Evolutionary conservation across 2,888 invertebrate species (phyloP).

Genomic region (Gortyna flavago): DNA sequence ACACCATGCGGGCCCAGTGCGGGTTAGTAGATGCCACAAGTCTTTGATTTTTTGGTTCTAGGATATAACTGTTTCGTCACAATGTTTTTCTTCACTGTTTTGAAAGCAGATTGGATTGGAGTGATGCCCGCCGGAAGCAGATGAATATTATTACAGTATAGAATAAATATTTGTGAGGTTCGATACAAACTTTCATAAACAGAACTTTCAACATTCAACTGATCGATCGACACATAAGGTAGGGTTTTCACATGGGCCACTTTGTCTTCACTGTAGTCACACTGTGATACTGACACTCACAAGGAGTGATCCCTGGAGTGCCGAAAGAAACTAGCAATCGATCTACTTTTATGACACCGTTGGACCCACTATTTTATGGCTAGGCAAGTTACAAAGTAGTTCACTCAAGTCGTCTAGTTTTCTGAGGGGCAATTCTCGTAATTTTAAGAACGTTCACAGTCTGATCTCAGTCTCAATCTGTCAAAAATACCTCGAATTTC

Average conservation of each 20-base stretch:
- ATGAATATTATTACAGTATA: too few relatives aligned
- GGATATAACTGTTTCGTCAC: not conserved
- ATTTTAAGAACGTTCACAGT: too few relatives aligned
- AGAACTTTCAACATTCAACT: not conserved
- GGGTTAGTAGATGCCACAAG: not conserved
- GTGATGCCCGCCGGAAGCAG: not conserved
- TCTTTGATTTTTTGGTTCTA: not conserved
- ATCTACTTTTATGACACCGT: constrained; percentile 50
- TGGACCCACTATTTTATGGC: constrained; percentile 34
- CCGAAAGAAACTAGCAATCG: constrained; percentile 42
- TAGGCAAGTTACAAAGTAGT: constrained; percentile 28
- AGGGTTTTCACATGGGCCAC: not conserved
- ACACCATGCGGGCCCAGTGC: not conserved
- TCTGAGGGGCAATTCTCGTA: too few relatives aligned
- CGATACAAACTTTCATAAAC: not conserved
- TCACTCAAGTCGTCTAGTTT: constrained; percentile 4
- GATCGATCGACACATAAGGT: not conserved
- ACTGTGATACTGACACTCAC: constrained; percentile 20
- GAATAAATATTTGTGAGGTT: not conserved
- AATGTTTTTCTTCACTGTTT: not conserved
- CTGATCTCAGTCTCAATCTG: too few relatives aligned
- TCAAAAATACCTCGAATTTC: too few relatives aligned
- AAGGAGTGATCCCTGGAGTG: constrained; percentile 29
- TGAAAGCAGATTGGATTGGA: not conserved
- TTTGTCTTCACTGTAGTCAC: constrained; percentile 16